A percentile compares a stretch with the other conserved stretches of the same genome.
phyloP scores from a whole-genome alignment of 2,797 vertebrate species.

The Malurus leucopterus region DNA sequence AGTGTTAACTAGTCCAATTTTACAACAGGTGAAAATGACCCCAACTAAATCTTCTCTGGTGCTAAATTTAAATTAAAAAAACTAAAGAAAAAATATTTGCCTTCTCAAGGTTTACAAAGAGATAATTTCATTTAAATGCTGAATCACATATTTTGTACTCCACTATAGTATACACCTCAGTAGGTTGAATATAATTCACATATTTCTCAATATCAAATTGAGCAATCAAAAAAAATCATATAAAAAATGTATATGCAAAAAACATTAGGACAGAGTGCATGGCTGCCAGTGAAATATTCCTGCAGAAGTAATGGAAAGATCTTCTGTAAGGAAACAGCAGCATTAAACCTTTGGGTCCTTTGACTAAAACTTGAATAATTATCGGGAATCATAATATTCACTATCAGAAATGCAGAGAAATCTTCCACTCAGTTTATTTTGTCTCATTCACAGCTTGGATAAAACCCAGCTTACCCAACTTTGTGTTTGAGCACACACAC shows the following conservation, averaged over 20 bases:
- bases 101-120: background rate
- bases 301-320: background rate
- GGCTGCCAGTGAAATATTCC: background rate
- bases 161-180: background rate
- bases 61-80: background rate
- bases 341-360: background rate
- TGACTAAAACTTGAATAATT: background rate
- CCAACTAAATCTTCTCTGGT: background rate
- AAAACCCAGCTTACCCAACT: background rate
- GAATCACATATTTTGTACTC: background rate
- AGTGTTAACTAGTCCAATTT: background rate
- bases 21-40: background rate
- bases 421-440: background rate
- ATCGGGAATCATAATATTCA: background rate
- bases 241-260: background rate
- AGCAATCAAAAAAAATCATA: no score
- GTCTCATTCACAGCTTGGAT: fast-evolving
- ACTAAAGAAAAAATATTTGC: background rate
- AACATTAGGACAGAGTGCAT: background rate
- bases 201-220: background rate
- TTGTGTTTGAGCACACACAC: background rate
- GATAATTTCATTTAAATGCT: background rate
- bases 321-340: background rate
- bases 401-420: background rate
- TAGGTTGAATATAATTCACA: background rate